Evolutionary conservation across 1,140 invertebrate species (phyloP).

Genomic region (Metopolophium dirhodum): DNA sequence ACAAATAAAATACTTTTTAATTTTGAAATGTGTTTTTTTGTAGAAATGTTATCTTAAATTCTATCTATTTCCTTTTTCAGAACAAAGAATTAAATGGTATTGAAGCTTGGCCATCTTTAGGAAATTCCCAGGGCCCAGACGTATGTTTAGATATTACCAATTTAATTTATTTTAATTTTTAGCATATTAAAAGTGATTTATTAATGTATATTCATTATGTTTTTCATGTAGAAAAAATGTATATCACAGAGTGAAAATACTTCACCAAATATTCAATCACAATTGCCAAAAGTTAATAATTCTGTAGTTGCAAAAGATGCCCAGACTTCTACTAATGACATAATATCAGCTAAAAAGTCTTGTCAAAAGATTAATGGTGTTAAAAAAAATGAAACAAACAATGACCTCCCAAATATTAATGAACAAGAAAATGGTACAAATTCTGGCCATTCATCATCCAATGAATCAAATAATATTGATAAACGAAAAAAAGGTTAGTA

Average conservation of each 20-base stretch:
- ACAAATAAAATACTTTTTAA: not conserved
- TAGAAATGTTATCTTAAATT: not conserved
- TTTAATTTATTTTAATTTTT: not conserved
- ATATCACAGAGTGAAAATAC: not conserved
- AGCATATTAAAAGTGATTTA: not conserved
- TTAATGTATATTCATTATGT: not conserved
- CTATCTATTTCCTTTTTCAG: slow-evolving; percentile 12
- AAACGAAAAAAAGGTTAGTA: slow-evolving; percentile 49
- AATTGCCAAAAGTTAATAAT: slow-evolving; percentile 39
- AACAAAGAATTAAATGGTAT: slow-evolving; percentile 55
- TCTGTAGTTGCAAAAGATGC: slow-evolving; percentile 37
- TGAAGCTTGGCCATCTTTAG: slow-evolving; percentile 54
- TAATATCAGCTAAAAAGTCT: not conserved
- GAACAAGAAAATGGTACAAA: slow-evolving; percentile 50
- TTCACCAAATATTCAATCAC: slow-evolving; percentile 21
- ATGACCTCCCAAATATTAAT: slow-evolving; percentile 4
- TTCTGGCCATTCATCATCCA: slow-evolving; percentile 53
- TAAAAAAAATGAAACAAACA: slow-evolving; percentile 36
- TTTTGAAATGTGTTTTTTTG: not conserved
- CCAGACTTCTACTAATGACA: slow-evolving; percentile 31
- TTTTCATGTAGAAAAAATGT: slow-evolving; percentile 35
- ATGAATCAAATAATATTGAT: slow-evolving; percentile 52
- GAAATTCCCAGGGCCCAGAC: not conserved
- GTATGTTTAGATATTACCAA: not conserved
- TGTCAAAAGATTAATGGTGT: slow-evolving; percentile 38